A percentile compares a stretch with the other conserved stretches of the same genome.
These are phyloP conservation scores for Lepus americanus DNA, from an alignment of 2,113 vertebrate genomes.

Conservation along the genomic window DNA sequence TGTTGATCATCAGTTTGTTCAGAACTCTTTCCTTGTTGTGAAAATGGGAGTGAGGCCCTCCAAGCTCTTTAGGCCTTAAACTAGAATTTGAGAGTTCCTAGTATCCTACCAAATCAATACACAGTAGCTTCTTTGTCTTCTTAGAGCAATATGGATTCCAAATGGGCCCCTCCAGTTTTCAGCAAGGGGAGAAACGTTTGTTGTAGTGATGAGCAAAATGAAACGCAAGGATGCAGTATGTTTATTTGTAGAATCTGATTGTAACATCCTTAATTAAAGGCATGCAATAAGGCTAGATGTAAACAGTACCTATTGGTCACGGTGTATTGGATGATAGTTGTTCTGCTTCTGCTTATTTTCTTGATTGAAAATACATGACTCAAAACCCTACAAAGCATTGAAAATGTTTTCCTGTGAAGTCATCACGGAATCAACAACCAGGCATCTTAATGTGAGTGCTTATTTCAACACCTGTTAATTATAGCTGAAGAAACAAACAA, in stretches of 20 bases:
- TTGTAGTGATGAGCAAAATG: slow-evolving; percentile 12
- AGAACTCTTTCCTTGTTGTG: not conserved
- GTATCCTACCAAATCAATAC: not conserved
- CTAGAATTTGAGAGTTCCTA: not conserved
- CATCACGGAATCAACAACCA: not conserved
- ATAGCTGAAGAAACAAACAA: not conserved
- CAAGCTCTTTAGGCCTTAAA: not conserved
- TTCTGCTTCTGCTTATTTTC: not conserved
- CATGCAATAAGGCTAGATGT: not conserved
- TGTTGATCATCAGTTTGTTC: not conserved
- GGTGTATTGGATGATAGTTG: not conserved
- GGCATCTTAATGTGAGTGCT: not conserved
- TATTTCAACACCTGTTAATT: slow-evolving; percentile 18
- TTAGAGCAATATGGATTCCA: not conserved
- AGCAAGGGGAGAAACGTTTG: not conserved
- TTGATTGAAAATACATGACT: not conserved
- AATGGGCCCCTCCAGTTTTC: not conserved
- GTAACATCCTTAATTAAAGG: not conserved
- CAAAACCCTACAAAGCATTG: slow-evolving; percentile 13
- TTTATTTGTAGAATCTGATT: not conserved
- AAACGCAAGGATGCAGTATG: not conserved
- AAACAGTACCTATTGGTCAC: not conserved
- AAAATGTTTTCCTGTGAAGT: slow-evolving; percentile 39
- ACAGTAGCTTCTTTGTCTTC: not conserved
- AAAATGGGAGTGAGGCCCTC: not conserved